Conservation (phyloP, 2,113 vertebrate genomes). For the Macaca nemestrina region DNA sequence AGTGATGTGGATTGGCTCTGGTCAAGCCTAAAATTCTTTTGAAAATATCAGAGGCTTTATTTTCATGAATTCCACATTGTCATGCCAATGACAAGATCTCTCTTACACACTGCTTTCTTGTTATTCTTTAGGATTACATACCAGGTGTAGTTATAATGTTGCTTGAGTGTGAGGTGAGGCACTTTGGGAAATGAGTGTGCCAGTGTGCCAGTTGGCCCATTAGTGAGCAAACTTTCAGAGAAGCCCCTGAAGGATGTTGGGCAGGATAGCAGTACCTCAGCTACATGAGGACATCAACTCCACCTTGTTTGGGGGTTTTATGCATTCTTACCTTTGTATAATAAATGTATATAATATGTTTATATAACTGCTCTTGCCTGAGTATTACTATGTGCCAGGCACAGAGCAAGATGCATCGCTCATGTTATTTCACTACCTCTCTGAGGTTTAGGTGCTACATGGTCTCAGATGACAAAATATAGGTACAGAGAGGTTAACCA, state of each 20-base stretch:
- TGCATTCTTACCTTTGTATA: neutral
- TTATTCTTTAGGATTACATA: neutral
- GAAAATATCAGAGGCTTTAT: constrained; percentile 18
- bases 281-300: neutral
- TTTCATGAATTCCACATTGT: constrained; percentile 34
- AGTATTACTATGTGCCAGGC: neutral
- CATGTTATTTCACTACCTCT: neutral
- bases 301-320: neutral
- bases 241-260: neutral
- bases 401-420: neutral
- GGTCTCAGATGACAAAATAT: neutral
- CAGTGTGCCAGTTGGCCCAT: neutral
- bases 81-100: neutral
- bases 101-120: neutral
- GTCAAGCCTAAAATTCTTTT: constrained; percentile 37
- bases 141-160: neutral
- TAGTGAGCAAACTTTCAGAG: neutral
- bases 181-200: neutral
- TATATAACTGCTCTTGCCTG: neutral
- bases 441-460: neutral
- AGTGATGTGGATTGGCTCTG: neutral
- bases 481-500: neutral
- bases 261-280: neutral
- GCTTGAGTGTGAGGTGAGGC: neutral
- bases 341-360: neutral